Base-by-base conservation (phyloP, 2,797 vertebrate species). In the Lerista edwardsae region DNA sequence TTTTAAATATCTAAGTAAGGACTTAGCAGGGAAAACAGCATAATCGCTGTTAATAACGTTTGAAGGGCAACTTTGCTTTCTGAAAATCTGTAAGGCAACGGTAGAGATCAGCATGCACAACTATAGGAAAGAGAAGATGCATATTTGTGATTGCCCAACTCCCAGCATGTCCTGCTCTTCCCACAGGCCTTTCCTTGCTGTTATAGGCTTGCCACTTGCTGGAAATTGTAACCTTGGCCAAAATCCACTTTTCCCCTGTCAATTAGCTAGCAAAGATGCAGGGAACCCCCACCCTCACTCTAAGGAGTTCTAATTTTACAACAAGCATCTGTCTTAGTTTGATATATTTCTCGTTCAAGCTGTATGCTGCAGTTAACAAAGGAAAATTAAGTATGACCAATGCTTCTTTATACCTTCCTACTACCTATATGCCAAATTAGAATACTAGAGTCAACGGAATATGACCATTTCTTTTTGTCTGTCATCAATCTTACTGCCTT, bases 11-110 rank as follows among this genome's bases (percentile, higher is more conserved):
- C 1, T 76, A 90, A 83, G 57, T 84, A 86, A 88, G 65, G 84
- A 78, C 59, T 34, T 90, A 88, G 41, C 71, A 87, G 75, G 78
- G 88, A 86, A 47, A 88, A 85, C n/a, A 80, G 31, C 57, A 85
- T 14, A 1, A 31, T 87, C 88, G 88, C 12, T 68, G 86, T 2
- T 62, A 47, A 86, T 15, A 1, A 61, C 12, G 65, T 73, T 27
- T 85, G 51, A 72, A 62, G 86, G 55, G 19, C 82, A 88, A 79
- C 23, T 57, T 17, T 84, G 21, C 25, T 79, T 78, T 7, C 25
- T 87, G 80, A 87, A 82, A 71, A 25, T 61, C 3, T 3, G 87
- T 59, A 41, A 83, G 39, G 84, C 88, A 89, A 83, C 3, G 55
- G 19, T 72, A 83, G 3, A 87, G 6, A 34, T 79, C 64, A 44